A percentile compares a stretch with the other conserved stretches of the same genome.
phyloP scores from a whole-genome alignment of 2,113 vertebrate species.

The Asarcornis scutulata region DNA sequence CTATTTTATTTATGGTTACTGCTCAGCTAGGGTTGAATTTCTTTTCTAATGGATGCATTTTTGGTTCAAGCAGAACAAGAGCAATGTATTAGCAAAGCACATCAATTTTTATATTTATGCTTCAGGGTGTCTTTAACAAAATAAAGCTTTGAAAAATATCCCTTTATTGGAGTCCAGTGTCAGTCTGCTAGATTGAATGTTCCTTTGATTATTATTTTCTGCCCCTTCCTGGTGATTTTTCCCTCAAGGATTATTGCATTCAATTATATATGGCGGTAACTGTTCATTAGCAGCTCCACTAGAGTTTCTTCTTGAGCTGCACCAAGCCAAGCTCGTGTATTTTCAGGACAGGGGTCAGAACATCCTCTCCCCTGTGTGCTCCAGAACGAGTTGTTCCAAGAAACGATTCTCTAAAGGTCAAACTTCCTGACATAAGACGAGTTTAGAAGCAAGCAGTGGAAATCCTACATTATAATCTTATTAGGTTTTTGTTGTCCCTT shows the following conservation, averaged over 20 bases:
- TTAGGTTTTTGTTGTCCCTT: not conserved
- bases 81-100: not conserved
- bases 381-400: constrained; percentile 46
- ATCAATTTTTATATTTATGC: not conserved
- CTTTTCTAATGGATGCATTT: not conserved
- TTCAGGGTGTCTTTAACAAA: not conserved
- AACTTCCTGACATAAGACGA: not conserved
- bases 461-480: constrained; percentile 20
- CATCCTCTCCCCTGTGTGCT: constrained; percentile 46
- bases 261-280: not conserved
- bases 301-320: not conserved
- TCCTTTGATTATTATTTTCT: not conserved
- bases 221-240: not conserved
- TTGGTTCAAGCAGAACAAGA: not conserved
- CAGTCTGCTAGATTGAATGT: not conserved
- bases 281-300: not conserved
- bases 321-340: not conserved
- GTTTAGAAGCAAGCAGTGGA: constrained; percentile 15
- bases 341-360: constrained; percentile 58
- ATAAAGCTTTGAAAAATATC: not conserved
- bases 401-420: constrained; percentile 30
- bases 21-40: not conserved
- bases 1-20: not conserved
- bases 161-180: not conserved
- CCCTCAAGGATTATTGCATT: not conserved